Evolutionary conservation across 2,797 vertebrate species (phyloP).

Genomic region (Nannoperca obscura): DNA sequence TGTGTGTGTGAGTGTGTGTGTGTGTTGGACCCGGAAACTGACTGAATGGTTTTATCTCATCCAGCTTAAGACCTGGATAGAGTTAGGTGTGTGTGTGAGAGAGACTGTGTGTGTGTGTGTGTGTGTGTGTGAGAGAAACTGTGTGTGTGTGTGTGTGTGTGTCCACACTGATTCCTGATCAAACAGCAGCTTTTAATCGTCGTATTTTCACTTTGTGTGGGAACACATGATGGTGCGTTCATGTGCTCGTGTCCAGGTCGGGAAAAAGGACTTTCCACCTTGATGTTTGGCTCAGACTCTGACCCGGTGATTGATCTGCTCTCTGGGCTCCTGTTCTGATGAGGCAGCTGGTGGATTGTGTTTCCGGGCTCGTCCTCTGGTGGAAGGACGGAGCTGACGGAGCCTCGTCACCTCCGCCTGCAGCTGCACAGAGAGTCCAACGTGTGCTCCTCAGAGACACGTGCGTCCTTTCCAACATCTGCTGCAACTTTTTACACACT

Average conservation of each 20-base stretch:
- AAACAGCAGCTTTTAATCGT: not conserved
- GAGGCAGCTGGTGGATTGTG: constrained; percentile 28
- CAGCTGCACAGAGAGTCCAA: constrained; percentile 4
- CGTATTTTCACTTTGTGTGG: no score
- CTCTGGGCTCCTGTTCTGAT: not conserved
- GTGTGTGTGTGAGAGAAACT: no score
- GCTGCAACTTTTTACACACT: no score
- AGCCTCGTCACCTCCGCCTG: constrained; percentile 6
- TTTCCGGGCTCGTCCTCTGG: constrained; percentile 41
- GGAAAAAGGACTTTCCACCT: not conserved
- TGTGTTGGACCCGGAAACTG: constrained; percentile 47
- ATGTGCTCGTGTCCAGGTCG: no score
- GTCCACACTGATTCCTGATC: not conserved
- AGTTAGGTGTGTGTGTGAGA: constrained; percentile 2
- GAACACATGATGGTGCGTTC: no score
- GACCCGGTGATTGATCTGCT: not conserved
- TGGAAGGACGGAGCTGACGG: constrained; percentile 22
- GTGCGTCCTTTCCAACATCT: no score
- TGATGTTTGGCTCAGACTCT: no score
- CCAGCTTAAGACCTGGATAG: constrained; percentile 26
- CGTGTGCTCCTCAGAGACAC: not conserved
- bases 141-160: constrained; percentile 18
- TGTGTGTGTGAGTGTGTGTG: no score
- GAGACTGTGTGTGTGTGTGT: no score
- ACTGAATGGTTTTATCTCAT: constrained; percentile 48